Conservation (phyloP, 2,797 vertebrate genomes). For the Astyanax mexicanus region DNA sequence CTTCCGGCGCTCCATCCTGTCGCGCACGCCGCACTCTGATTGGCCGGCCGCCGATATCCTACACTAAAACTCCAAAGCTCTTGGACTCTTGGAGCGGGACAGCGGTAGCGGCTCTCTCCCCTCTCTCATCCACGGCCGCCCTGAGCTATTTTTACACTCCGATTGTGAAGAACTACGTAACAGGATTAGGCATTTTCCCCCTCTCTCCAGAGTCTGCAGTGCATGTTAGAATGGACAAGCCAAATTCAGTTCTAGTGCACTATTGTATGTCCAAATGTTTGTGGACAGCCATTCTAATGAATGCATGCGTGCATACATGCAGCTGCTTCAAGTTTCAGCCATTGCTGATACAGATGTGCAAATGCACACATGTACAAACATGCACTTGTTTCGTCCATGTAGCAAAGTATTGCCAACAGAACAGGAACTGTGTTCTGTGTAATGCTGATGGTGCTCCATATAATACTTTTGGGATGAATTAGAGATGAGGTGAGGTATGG, state of each 20-base stretch:
- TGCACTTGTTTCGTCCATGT: too few relatives aligned
- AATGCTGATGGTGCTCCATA: too few relatives aligned
- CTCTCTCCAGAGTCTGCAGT: background rate
- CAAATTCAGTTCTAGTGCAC: background rate
- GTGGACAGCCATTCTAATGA: too few relatives aligned
- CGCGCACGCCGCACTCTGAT: conserved; percentile 28
- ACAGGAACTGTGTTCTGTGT: too few relatives aligned
- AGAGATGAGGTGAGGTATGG: too few relatives aligned
- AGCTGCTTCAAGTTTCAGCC: too few relatives aligned
- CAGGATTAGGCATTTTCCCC: conserved; percentile 46
- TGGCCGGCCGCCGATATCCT: conserved; percentile 33
- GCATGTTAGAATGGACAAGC: background rate
- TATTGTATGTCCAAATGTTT: too few relatives aligned
- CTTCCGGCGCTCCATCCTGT: conserved; percentile 14
- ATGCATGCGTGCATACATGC: too few relatives aligned
- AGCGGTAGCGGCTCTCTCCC: conserved; percentile 7
- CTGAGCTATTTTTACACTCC: conserved; percentile 55
- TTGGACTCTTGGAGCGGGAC: conserved; percentile 4
- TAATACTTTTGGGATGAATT: too few relatives aligned
- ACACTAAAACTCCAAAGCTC: conserved; percentile 27
- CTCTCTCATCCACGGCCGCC: conserved; percentile 26
- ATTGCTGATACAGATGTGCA: too few relatives aligned
- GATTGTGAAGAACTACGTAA: conserved; percentile 54
- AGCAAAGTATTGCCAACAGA: too few relatives aligned
- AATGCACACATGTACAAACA: too few relatives aligned